Conservation (phyloP, 1,140 invertebrate species). For the Drosophila lacertosa region DNA sequence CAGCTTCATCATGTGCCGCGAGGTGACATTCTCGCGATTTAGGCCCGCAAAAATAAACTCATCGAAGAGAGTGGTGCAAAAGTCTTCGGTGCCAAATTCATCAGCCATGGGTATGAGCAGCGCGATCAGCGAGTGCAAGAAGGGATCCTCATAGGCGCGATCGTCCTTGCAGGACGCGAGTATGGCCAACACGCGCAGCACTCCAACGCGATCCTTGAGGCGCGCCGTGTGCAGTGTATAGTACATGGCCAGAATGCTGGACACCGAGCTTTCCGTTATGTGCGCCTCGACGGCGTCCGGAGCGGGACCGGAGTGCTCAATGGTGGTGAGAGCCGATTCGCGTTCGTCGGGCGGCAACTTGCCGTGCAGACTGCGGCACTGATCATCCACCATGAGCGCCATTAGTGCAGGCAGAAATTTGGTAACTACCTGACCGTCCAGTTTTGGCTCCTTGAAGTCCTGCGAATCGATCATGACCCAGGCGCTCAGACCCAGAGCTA, state of each 20-base stretch:
- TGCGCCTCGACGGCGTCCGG: constrained; percentile 96
- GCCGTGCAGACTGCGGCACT: constrained; percentile 93
- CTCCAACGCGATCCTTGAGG: constrained; percentile 91
- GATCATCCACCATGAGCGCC: constrained; percentile 98
- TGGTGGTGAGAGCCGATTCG: constrained; percentile 95
- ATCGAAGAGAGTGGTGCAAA: constrained; percentile 97
- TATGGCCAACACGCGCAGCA: constrained; percentile 94
- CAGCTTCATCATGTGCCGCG: constrained; percentile 94
- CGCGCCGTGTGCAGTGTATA: constrained; percentile 95
- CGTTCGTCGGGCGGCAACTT: constrained; percentile 97
- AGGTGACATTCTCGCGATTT: constrained; percentile 94
- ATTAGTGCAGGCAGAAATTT: constrained; percentile 97
- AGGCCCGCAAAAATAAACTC: constrained; percentile 97
- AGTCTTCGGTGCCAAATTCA: constrained; percentile 96
- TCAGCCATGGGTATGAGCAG: constrained; percentile 94
- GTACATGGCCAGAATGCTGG: constrained; percentile 97
- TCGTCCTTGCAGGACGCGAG: constrained; percentile 96
- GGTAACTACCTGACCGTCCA: constrained; percentile 95
- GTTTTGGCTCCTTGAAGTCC: constrained; percentile 97
- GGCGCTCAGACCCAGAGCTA: constrained; percentile 95
- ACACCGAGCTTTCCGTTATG: constrained; percentile 94
- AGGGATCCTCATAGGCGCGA: constrained; percentile 96
- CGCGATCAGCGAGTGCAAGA: constrained; percentile 95
- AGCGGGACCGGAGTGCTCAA: constrained; percentile 95
- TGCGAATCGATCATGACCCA: constrained; percentile 99